Evolutionary conservation across 2,797 vertebrate genomes (phyloP), one percentile per base, ranked within the genome.

Genomic region (Sebastes diaconus): DNA sequence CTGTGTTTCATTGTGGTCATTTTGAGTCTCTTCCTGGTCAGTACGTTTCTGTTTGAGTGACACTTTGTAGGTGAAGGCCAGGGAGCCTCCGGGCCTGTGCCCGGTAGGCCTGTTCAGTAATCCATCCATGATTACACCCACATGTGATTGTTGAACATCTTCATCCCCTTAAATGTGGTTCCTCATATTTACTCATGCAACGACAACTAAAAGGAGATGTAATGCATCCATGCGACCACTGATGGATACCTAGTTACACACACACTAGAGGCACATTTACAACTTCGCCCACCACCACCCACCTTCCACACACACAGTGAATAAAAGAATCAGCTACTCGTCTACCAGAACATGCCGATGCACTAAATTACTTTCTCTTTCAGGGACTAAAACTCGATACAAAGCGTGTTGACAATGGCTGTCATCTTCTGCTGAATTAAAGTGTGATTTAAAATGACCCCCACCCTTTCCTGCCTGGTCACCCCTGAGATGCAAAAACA

Each of bases 401-500:
- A 18, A 70, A 83, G 69, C 77, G 6, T n/a, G 2, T 22, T 27
- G n/a, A 90, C 85, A 92, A 91, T 88, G 65, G 75, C 80, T 83
- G 82, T 84, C 85, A 90, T 93, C 76, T 75, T 71, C 54, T 30
- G 39, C 2, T 87, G 75, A 90, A 93, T 88, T 80, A 84, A 77
- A 79, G 79, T 65, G 68, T 83, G 76, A 90, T 93, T 88, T 76
- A 73, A 78, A 81, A 66, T 80, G 85, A 89, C 90, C 86, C 36
- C 63, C 27, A 57, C 70, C 60, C 61, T 29, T 68, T 74, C 24
- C 77, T 73, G 58, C 75, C 54, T 52, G 64, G n/a, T 77, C 79
- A 67, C 61, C 79, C 59, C 57, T 5, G 50, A 79, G 68, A 86
- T 67, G 61, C 27, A 55, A 68, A 84, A 85, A 87, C 76, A 42